Evolutionary conservation across 2,888 invertebrate species (phyloP), one percentile per base, ranked within the genome.

Genomic region (Acanthosoma haemorrhoidale): DNA sequence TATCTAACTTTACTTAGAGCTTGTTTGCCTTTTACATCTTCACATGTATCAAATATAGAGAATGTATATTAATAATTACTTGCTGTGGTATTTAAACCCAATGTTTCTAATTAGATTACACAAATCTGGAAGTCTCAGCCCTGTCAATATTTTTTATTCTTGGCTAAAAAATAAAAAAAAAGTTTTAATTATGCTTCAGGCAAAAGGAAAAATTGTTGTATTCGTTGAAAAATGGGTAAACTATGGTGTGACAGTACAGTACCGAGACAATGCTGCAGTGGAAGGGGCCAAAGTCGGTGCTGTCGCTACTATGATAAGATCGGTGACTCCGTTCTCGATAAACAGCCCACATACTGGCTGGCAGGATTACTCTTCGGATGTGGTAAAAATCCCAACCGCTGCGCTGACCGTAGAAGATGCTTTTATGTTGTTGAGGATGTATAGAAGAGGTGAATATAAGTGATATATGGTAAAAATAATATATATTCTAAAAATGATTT

Each of bases 401-500:
- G 87, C 86, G 71, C 89, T 93, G 25, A 88, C 91, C 1, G 81
- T 87, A 13, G 92, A 92, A 82, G 91, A 92, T 80, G 90, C 92
- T 3, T 85, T 86, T 77, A 82, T 91, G 80, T 80, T 93, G 58
- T 80, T 84, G 70, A 83, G 92, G 80, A 81, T 89, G 77, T 82
- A 83, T 34, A 77, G 83, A 38, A 79, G 85, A 78, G 87, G 87
- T 79, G 79, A 80, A 18, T 41, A 16, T 9, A n/a, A 61, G 8
- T 21, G 4, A 21, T 9, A 16, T 59, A 8, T 18, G 13, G 21
- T 25, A 25, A 21, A 6, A 18, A 15, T 25, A n/a, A 59, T 43
- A 15, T 43, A 43, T 6, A n/a, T n/a, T n/a, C n/a, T n/a, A n/a
- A n/a, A n/a, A n/a, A n/a, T n/a, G n/a, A n/a, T n/a, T n/a, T n/a